phyloP scores from a whole-genome alignment of 2,888 invertebrate species.

The Danaus chrysippus region DNA sequence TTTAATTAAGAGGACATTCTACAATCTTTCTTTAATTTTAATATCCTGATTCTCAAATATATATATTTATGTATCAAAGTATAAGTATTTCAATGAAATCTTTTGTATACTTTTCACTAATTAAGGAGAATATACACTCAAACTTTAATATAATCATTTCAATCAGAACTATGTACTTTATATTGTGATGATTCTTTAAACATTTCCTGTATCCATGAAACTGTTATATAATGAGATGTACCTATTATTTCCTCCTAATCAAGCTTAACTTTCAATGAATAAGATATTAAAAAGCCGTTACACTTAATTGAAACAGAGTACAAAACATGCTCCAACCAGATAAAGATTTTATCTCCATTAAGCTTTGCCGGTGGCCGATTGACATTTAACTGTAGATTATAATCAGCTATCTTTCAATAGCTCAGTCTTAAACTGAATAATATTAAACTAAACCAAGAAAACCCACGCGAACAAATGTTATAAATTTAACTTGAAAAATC shows the following conservation, averaged over 20 bases:
- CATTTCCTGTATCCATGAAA: too few species aligned
- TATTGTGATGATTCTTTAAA: too few species aligned
- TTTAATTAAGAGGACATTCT: too few species aligned
- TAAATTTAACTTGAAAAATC: background rate
- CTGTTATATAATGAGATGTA: background rate
- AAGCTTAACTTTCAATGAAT: slow-evolving; percentile 12
- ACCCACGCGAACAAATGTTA: background rate
- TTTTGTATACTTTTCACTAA: too few species aligned
- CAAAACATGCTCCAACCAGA: slow-evolving; percentile 31
- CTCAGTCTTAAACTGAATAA: background rate
- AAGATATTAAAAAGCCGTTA: slow-evolving; percentile 26
- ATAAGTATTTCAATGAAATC: too few species aligned
- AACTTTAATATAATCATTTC: too few species aligned
- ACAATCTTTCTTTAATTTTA: too few species aligned
- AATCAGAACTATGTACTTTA: too few species aligned
- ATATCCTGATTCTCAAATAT: too few species aligned
- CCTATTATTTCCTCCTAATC: background rate
- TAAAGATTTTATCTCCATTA: slow-evolving; percentile 26
- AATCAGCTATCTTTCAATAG: background rate
- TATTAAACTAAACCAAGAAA: background rate
- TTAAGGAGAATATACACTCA: too few species aligned
- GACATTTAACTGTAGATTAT: slow-evolving; percentile 3
- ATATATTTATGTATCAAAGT: too few species aligned
- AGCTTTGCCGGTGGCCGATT: slow-evolving; percentile 30
- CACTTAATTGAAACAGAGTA: slow-evolving; percentile 35